Conservation (phyloP, 2,888 invertebrate species). For the Eristalis intricaria region DNA sequence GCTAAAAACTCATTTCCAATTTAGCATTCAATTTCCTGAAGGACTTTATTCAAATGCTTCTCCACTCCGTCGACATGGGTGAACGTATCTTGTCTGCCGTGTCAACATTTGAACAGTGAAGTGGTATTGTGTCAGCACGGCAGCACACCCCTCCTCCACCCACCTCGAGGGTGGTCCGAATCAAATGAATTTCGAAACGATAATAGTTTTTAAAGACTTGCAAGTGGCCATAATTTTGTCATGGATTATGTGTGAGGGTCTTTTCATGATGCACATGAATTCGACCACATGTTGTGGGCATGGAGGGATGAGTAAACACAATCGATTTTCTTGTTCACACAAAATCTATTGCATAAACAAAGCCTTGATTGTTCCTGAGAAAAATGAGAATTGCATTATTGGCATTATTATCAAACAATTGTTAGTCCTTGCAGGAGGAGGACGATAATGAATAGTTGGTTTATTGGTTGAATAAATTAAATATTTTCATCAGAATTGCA, state of each 20-base stretch:
- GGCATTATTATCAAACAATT: no score
- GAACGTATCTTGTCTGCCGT: neutral
- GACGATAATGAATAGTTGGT: no score
- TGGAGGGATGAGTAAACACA: no score
- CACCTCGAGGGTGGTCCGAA: neutral
- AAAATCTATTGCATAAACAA: no score
- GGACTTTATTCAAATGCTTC: constrained; percentile 32
- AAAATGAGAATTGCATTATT: no score
- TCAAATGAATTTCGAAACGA: neutral
- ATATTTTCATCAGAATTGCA: no score
- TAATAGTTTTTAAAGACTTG: neutral
- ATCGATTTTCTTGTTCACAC: no score
- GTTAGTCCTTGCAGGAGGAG: no score
- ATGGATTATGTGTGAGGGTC: neutral
- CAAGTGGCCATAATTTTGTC: neutral
- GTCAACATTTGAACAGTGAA: neutral
- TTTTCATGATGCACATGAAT: neutral
- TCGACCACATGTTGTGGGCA: no score
- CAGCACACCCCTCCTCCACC: no score
- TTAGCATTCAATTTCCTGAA: constrained; percentile 44
- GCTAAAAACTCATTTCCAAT: constrained; percentile 35
- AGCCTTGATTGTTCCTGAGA: no score
- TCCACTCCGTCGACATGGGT: neutral
- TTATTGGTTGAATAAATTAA: no score
- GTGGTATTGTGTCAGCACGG: neutral